These are phyloP conservation scores for Mythimna impura DNA, from an alignment of 2,888 invertebrate genomes.

Conservation along the genomic window DNA sequence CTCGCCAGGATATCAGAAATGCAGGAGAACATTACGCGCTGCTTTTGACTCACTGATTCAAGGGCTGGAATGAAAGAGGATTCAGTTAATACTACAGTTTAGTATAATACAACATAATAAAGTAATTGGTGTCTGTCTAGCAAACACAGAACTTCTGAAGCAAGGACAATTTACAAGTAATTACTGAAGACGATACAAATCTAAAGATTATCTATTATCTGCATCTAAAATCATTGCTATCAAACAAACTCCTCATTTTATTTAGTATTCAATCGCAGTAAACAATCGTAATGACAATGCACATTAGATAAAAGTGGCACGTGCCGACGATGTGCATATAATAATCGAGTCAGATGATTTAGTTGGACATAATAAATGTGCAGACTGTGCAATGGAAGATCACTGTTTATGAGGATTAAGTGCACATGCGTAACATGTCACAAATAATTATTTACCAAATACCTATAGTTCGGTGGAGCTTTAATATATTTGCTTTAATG, in stretches of 20 bases:
- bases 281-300: constrained; percentile 11
- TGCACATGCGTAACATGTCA: background rate
- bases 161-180: background rate
- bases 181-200: background rate
- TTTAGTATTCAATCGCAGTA: background rate
- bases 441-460: background rate
- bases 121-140: background rate
- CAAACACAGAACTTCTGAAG: background rate
- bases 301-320: constrained; percentile 11
- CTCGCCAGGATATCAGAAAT: constrained; percentile 81
- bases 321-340: constrained; percentile 11
- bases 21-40: constrained; percentile 85
- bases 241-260: background rate
- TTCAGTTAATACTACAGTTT: background rate
- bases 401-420: constrained; percentile 24
- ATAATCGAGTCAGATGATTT: constrained; percentile 15
- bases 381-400: constrained; percentile 6
- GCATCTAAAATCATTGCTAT: background rate
- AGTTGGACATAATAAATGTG: constrained; percentile 12
- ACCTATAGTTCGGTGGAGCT: background rate
- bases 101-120: background rate
- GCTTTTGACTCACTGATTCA: constrained; percentile 84
- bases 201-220: background rate
- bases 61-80: constrained; percentile 74
- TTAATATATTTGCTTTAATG: too few relatives aligned